Conservation (phyloP, 2,797 vertebrate species). For the Xenentodon cancila region DNA sequence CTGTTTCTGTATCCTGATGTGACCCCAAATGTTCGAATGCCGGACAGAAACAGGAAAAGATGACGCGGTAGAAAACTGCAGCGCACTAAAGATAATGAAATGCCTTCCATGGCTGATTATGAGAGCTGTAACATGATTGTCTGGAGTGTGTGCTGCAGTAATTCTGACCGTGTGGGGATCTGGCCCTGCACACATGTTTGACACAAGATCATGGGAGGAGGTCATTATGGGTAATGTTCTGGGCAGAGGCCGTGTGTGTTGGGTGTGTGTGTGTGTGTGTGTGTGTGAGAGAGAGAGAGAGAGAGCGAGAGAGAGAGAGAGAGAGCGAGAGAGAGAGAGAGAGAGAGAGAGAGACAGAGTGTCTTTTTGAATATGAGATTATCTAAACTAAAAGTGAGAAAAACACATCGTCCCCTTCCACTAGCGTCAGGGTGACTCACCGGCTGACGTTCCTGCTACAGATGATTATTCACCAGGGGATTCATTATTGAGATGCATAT, state of each 20-base stretch:
- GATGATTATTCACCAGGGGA: constrained; percentile 32
- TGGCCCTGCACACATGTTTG: constrained; percentile 14
- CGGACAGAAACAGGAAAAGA: constrained; percentile 28
- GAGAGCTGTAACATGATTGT: constrained; percentile 21
- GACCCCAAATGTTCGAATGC: too few species aligned
- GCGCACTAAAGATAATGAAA: constrained; percentile 41
- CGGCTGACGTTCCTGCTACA: constrained; percentile 27
- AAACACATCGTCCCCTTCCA: constrained; percentile 37
- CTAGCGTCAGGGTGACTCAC: constrained; percentile 36
- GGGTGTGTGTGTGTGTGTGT: not conserved
- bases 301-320: too few species aligned
- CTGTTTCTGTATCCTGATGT: too few species aligned
- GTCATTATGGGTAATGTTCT: constrained; percentile 12
- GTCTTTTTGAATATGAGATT: constrained; percentile 27
- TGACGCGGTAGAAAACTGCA: constrained; percentile 29
- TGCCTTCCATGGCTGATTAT: constrained; percentile 25
- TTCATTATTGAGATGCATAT: constrained; percentile 19
- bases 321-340: too few species aligned
- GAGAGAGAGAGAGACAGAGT: not conserved
- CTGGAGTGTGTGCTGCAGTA: not conserved
- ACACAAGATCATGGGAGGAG: constrained; percentile 32
- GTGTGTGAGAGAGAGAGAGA: too few species aligned
- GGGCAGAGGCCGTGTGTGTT: constrained; percentile 4
- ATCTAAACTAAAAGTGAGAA: constrained; percentile 39
- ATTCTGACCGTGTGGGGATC: not conserved